Evolutionary conservation across 2,797 vertebrate species (phyloP), one percentile per base, ranked within the genome.

Genomic region (Otolemur crassicaudatus): DNA sequence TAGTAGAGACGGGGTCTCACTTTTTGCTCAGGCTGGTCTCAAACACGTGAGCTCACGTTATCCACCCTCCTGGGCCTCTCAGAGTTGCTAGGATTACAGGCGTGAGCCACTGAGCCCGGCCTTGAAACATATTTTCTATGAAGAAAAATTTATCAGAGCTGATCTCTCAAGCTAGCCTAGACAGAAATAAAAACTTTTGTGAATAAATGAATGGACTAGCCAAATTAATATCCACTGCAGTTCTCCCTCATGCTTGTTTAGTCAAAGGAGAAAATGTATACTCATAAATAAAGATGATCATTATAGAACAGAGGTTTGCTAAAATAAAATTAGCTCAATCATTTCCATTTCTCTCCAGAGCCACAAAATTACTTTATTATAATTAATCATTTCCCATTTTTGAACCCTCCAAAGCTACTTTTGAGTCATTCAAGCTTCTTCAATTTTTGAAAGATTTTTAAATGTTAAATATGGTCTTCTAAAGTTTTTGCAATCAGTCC

Each of bases 271-370:
- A 93, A 95, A 95, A 97, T 69, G 19, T 27, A 93, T 49, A 70
- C 19, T 92, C 46, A 96, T 58, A 87, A 95, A 81, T 93, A 63
- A 96, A 96, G 58, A 95, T 58, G 16, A 90, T 81, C 76, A 90
- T 96, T 43, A 86, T 0, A 94, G 7, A 94, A 63, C 75, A 95
- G 40, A 96, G 37, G 53, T 86, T 92, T 95, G 61, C 65, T 87
- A 91, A 96, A 95, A 96, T 90, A 23, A 89, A 94, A 93, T 87
- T 82, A 93, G 72, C 23, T 83, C 75, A 46, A 77, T 93, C 58
- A 92, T 91, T 94, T 94, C 85, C 93, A 95, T 73, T 94, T 96
- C 65, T 95, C 58, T 97, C 77, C 49, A 91, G 91, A 85, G 27
- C 58, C 94, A 91, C 16, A 73, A 94, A 94, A 96, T 94, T 77